Percentiles rank a stretch among this genome's conserved stretches.
These are phyloP conservation scores for Galerucella nymphaeae DNA, from an alignment of 2,888 invertebrate species.

Conservation along the genomic window DNA sequence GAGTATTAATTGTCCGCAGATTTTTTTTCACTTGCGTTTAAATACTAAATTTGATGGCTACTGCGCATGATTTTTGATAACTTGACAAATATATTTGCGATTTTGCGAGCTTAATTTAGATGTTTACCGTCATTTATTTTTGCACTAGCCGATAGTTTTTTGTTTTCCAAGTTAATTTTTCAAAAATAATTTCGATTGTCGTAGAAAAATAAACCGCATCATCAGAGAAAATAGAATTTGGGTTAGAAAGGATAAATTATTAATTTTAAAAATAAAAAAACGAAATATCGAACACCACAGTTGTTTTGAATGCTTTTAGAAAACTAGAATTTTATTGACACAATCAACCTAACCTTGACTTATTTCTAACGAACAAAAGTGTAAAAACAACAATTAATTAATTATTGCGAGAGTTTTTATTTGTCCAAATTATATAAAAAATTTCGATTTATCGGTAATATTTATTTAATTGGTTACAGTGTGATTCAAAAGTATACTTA, in stretches of 20 bases:
- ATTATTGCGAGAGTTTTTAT: neutral
- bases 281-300: neutral
- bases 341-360: constrained; percentile 1
- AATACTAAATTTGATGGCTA: neutral
- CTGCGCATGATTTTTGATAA: constrained; percentile 11
- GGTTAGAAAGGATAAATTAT: neutral
- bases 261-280: neutral
- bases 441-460: too few species aligned
- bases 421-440: neutral
- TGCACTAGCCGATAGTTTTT: too few species aligned
- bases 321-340: neutral
- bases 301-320: neutral
- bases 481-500: too few species aligned
- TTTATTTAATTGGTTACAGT: too few species aligned
- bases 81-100: constrained; percentile 4
- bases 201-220: neutral
- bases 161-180: too few species aligned
- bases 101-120: neutral
- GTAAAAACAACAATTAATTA: neutral
- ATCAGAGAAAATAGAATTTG: constrained; percentile 6
- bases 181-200: too few species aligned
- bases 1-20: constrained; percentile 60
- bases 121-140: neutral
- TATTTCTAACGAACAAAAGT: neutral
- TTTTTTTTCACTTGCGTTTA: constrained; percentile 3